Evolutionary conservation across 2,797 vertebrate genomes (phyloP).

Genomic region (Astyanax mexicanus): DNA sequence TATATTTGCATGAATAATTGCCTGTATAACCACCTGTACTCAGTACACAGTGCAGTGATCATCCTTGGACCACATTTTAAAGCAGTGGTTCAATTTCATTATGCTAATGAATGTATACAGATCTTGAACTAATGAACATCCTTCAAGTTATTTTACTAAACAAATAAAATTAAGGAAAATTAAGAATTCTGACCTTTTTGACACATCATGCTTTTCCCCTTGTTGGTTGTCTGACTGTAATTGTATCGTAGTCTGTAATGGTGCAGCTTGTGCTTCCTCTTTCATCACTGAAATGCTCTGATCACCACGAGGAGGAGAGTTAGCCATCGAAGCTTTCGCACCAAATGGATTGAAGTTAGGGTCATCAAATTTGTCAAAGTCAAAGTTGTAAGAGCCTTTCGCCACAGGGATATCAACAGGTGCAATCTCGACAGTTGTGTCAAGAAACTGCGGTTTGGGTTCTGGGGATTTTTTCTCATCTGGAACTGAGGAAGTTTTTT

Average conservation of each 20-base stretch:
- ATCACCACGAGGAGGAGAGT: constrained; percentile 64
- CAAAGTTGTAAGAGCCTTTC: constrained; percentile 74
- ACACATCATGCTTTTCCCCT: no score
- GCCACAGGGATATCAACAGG: constrained; percentile 54
- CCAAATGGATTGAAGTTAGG: constrained; percentile 83
- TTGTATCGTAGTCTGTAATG: neutral
- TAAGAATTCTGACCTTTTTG: no score
- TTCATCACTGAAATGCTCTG: constrained; percentile 37
- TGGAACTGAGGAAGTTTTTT: constrained; percentile 51
- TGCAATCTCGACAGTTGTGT: constrained; percentile 39
- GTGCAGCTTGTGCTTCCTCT: neutral
- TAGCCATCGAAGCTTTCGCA: constrained; percentile 68
- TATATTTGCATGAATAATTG: no score
- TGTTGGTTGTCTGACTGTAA: neutral
- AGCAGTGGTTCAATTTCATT: no score
- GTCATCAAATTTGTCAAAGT: constrained; percentile 82
- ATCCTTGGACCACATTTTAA: no score
- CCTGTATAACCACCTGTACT: no score
- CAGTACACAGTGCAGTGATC: no score
- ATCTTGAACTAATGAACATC: no score
- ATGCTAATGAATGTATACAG: no score
- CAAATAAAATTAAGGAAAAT: no score
- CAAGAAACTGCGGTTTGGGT: constrained; percentile 28
- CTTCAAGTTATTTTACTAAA: no score
- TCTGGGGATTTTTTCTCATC: constrained; percentile 44